Conservation (phyloP, 2,113 vertebrate species). For the Dromiciops gliroides region DNA sequence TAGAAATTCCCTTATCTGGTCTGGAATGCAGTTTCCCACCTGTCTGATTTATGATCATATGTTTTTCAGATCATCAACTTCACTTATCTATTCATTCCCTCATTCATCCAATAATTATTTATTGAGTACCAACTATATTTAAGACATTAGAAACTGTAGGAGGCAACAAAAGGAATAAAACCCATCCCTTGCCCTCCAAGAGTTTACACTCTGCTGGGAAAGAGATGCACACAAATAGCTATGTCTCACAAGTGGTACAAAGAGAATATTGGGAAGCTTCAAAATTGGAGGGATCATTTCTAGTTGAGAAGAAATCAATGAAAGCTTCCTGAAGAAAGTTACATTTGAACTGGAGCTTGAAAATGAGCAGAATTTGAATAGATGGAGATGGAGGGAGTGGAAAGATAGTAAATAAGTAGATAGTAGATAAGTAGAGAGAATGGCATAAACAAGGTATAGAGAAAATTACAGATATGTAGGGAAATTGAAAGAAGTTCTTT, state of each 20-base stretch:
- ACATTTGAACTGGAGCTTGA: background rate
- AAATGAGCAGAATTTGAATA: background rate
- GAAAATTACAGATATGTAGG: too few relatives aligned
- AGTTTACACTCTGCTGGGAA: background rate
- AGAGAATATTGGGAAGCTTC: background rate
- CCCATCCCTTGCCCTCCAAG: background rate
- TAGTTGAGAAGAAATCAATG: background rate
- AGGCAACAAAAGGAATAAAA: background rate
- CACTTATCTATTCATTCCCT: background rate
- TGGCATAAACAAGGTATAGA: background rate
- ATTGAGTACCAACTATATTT: background rate
- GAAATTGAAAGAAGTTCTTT: background rate
- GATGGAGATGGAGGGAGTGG: background rate
- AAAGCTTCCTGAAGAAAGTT: background rate
- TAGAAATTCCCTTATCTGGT: background rate
- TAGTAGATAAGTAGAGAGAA: background rate
- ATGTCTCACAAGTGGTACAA: too few relatives aligned
- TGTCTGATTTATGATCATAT: background rate
- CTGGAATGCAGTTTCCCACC: background rate
- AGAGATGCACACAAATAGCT: too few relatives aligned
- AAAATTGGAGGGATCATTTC: background rate
- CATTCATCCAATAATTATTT: background rate
- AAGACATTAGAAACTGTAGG: background rate
- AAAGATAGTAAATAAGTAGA: too few relatives aligned
- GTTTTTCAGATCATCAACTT: background rate